Evolutionary conservation across 2,113 vertebrate species (phyloP).

Genomic region (Macrotis lagotis): DNA sequence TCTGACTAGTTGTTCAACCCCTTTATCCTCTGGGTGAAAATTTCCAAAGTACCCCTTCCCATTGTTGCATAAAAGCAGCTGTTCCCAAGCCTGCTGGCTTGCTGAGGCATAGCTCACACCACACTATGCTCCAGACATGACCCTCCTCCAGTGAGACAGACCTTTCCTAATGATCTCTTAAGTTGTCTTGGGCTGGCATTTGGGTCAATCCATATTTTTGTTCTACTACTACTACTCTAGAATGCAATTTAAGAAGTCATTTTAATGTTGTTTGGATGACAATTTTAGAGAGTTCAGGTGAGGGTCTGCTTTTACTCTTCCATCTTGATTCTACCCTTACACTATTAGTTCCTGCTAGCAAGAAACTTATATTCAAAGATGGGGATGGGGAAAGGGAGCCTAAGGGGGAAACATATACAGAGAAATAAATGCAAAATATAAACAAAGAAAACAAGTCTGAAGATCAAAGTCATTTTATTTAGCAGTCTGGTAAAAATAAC

Average conservation of each 20-base stretch:
- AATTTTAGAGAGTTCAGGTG: neutral
- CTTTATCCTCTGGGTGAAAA: neutral
- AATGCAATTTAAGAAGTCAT: neutral
- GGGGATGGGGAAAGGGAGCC: too few relatives aligned
- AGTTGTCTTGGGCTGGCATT: neutral
- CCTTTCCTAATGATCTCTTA: neutral
- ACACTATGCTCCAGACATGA: too few relatives aligned
- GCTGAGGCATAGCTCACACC: too few relatives aligned
- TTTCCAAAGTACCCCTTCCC: neutral
- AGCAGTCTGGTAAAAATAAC: neutral
- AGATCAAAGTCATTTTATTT: neutral
- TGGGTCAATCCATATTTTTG: neutral
- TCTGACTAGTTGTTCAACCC: neutral
- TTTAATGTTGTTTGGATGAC: neutral
- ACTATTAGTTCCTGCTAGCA: neutral
- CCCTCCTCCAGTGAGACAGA: too few relatives aligned
- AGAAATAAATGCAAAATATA: neutral
- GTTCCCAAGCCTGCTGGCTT: too few relatives aligned
- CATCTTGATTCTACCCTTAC: neutral
- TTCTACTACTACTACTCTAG: neutral
- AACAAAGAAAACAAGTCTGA: neutral
- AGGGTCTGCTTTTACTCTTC: neutral
- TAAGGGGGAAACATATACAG: neutral
- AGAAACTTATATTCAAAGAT: neutral
- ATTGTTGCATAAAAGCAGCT: too few relatives aligned